These are phyloP conservation scores for Stylophora pistillata DNA, from an alignment of 64 coral and sea anemone species.

Conservation along the genomic window DNA sequence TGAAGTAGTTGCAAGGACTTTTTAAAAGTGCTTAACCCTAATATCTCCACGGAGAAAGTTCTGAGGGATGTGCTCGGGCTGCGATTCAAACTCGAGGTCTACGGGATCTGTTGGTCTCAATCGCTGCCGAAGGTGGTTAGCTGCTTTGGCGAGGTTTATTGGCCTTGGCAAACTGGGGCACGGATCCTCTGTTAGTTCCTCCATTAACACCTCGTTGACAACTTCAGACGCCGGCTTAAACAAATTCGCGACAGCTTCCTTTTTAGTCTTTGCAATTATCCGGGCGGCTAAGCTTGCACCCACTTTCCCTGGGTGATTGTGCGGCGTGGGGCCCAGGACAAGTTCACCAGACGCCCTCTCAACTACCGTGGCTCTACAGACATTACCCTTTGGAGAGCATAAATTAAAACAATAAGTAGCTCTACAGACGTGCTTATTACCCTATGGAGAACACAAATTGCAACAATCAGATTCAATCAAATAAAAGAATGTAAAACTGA, in stretches of 20 bases:
- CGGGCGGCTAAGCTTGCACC: slow-evolving; percentile 11
- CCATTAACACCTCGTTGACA: slow-evolving; percentile 15
- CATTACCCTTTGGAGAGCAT: neutral
- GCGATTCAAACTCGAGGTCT: slow-evolving; percentile 2
- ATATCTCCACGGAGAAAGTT: slow-evolving; percentile 18
- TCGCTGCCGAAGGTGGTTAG: slow-evolving; percentile 20
- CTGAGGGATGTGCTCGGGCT: slow-evolving; percentile 7
- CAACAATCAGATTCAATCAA: no score
- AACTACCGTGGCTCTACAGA: neutral
- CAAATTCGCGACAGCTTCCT: slow-evolving; percentile 21
- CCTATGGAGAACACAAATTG: no score
- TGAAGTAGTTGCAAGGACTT: neutral
- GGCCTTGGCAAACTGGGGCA: slow-evolving; percentile 14
- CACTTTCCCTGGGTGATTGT: slow-evolving; percentile 26
- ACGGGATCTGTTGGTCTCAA: slow-evolving; percentile 12
- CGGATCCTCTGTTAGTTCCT: slow-evolving; percentile 5
- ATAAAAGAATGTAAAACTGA: no score
- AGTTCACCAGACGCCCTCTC: neutral
- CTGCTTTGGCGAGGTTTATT: slow-evolving; percentile 8
- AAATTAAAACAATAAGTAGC: no score
- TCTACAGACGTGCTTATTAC: no score
- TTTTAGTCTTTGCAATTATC: slow-evolving; percentile 35
- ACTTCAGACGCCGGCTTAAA: slow-evolving; percentile 28
- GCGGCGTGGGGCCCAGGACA: neutral
- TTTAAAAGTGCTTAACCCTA: slow-evolving; percentile 5